These are phyloP conservation scores for Corythornis leucogaster DNA, from an alignment of 2,797 vertebrate genomes.

Conservation along the genomic window DNA sequence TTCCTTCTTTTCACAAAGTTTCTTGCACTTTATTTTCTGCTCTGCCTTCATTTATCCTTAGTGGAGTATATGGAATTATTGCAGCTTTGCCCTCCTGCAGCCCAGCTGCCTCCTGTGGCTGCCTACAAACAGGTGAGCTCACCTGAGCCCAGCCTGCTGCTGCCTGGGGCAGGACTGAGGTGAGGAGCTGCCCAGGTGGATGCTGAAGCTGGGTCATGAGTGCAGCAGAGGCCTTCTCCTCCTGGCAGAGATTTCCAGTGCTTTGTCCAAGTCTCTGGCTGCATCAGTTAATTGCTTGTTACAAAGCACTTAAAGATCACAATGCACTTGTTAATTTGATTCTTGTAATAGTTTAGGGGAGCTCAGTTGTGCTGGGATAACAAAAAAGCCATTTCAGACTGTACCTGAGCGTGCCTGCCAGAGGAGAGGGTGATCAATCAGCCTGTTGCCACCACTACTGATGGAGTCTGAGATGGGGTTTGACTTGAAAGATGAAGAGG, in stretches of 20 bases:
- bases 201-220: background rate
- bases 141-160: background rate
- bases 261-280: background rate
- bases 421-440: background rate
- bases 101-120: background rate
- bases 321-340: background rate
- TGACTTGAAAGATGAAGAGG: constrained; percentile 43
- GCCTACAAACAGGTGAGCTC: background rate
- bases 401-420: background rate
- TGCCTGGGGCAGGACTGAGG: background rate
- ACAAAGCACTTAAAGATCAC: background rate
- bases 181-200: background rate
- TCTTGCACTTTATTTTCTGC: background rate
- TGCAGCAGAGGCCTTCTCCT: background rate
- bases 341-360: background rate
- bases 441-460: background rate
- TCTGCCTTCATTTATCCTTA: background rate
- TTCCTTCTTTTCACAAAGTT: background rate
- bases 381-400: background rate
- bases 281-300: background rate
- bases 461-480: constrained; percentile 13
- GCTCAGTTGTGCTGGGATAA: background rate
- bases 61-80: background rate
- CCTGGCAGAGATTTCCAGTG: background rate
- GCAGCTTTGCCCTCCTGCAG: background rate